Evolutionary conservation across 2,113 vertebrate genomes (phyloP).

Genomic region (Cyprinodon variegatus): DNA sequence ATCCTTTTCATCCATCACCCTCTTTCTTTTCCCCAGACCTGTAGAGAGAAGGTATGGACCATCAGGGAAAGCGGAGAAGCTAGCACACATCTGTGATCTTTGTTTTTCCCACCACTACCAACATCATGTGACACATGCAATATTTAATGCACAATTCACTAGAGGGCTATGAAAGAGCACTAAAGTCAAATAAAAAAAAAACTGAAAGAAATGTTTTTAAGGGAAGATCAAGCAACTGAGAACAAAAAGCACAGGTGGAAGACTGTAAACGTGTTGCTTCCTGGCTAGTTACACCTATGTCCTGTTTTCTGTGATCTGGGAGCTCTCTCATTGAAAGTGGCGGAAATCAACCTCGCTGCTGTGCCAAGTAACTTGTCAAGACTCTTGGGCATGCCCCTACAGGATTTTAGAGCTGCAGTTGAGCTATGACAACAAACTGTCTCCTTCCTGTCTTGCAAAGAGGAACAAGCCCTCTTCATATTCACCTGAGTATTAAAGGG

Average conservation of each 20-base stretch:
- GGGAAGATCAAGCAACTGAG: neutral
- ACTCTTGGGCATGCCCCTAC: slow-evolving; percentile 55
- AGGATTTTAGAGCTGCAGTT: slow-evolving; percentile 54
- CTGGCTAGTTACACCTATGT: slow-evolving; percentile 34
- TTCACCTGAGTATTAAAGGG: slow-evolving; percentile 20
- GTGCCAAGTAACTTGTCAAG: slow-evolving; percentile 63
- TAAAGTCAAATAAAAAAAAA: slow-evolving; percentile 6
- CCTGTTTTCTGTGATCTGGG: slow-evolving; percentile 50
- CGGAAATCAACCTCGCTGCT: slow-evolving; percentile 42
- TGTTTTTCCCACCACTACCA: neutral
- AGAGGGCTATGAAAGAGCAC: neutral
- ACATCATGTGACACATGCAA: neutral
- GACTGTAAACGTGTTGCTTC: slow-evolving; percentile 45
- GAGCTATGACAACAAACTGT: slow-evolving; percentile 41
- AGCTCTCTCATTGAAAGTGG: slow-evolving; percentile 46
- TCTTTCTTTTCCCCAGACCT: slow-evolving; percentile 92
- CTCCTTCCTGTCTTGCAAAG: slow-evolving; percentile 43
- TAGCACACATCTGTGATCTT: slow-evolving; percentile 12
- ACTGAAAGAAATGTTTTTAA: neutral
- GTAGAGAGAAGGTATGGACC: slow-evolving; percentile 46
- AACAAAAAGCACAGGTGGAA: slow-evolving; percentile 10
- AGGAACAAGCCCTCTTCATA: slow-evolving; percentile 36
- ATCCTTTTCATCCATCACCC: slow-evolving; percentile 90
- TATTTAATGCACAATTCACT: slow-evolving; percentile 4
- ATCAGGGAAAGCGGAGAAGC: slow-evolving; percentile 35